Evolutionary conservation across 2,797 vertebrate genomes (phyloP).

Genomic region (Chromis chromis): DNA sequence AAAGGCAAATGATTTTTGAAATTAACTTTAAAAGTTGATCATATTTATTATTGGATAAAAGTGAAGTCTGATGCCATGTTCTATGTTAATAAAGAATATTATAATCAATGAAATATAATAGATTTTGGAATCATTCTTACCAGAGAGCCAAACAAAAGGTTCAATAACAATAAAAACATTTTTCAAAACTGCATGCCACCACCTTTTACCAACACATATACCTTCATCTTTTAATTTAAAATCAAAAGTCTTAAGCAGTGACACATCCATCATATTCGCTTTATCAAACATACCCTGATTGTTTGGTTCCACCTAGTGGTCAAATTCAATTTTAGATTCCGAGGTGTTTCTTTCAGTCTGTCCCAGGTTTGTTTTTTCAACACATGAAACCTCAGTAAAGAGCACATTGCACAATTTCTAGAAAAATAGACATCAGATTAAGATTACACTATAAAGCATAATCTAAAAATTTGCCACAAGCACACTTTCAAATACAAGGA

Average conservation of each 20-base stretch:
- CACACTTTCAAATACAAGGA: not conserved
- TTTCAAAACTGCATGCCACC: not conserved
- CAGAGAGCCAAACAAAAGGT: not conserved
- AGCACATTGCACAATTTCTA: too few relatives aligned
- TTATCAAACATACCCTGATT: not conserved
- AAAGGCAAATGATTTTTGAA: not conserved
- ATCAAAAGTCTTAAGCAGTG: not conserved
- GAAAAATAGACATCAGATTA: too few relatives aligned
- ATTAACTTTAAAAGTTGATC: not conserved
- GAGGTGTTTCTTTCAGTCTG: not conserved
- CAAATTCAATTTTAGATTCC: not conserved
- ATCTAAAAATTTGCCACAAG: not conserved
- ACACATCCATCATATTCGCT: too few relatives aligned
- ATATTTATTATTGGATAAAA: not conserved
- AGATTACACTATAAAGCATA: not conserved
- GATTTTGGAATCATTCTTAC: not conserved
- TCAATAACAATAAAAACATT: too few relatives aligned
- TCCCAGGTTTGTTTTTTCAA: too few relatives aligned
- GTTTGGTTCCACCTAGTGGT: conserved; percentile 40
- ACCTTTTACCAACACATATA: not conserved
- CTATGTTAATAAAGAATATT: too few relatives aligned
- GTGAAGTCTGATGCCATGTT: not conserved
- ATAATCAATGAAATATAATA: too few relatives aligned
- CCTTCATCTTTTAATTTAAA: not conserved
- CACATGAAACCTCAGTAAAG: too few relatives aligned